phyloP scores from a whole-genome alignment of 2,113 vertebrate species.

The Lagenorhynchus albirostris region DNA sequence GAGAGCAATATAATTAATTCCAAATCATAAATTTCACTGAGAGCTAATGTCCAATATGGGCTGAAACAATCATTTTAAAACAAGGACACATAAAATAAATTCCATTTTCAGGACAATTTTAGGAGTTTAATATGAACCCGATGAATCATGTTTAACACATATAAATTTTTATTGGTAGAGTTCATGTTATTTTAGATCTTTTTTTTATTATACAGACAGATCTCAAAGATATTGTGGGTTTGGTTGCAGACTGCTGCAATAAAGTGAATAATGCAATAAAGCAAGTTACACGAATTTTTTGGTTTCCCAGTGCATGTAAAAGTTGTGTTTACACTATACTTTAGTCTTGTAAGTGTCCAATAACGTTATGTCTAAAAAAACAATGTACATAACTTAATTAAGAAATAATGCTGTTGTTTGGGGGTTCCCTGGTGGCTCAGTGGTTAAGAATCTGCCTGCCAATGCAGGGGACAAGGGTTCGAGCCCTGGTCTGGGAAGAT shows the following conservation, averaged over 20 bases:
- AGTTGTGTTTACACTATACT: neutral
- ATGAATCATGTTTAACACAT: constrained; percentile 35
- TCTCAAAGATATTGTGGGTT: neutral
- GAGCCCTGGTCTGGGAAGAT: too few relatives aligned
- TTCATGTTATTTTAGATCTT: constrained; percentile 4
- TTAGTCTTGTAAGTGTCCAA: neutral
- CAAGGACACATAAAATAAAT: constrained; percentile 14
- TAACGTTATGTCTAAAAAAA: neutral
- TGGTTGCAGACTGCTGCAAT: neutral
- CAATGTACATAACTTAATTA: neutral
- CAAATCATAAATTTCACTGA: constrained; percentile 26
- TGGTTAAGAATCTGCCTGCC: too few relatives aligned
- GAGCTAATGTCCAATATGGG: neutral
- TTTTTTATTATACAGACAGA: neutral
- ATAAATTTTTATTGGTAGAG: constrained; percentile 34
- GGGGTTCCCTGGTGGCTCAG: too few relatives aligned
- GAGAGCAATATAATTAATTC: neutral
- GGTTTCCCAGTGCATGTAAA: neutral
- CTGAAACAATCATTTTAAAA: constrained; percentile 39
- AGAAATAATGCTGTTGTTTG: neutral
- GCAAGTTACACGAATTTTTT: neutral
- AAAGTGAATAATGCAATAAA: neutral
- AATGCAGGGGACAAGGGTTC: too few relatives aligned
- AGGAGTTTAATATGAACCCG: constrained; percentile 35
- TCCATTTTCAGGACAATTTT: constrained; percentile 16